Evolutionary conservation across 2,797 vertebrate species (phyloP).

Genomic region (Lophotriccus pileatus): DNA sequence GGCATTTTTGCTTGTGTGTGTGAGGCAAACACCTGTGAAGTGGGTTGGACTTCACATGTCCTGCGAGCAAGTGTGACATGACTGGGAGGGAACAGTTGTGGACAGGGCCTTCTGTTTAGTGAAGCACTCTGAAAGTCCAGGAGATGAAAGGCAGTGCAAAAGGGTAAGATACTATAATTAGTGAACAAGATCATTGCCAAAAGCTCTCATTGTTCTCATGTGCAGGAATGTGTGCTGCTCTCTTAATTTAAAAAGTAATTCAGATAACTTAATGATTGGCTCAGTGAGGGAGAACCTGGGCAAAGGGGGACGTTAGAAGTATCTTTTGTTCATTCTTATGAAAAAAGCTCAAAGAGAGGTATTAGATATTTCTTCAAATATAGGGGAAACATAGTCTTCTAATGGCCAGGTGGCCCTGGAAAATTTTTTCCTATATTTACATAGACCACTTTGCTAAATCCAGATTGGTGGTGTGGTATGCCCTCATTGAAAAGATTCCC

Average conservation of each 20-base stretch:
- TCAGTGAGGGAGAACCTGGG: neutral
- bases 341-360: neutral
- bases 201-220: neutral
- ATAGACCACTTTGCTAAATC: neutral
- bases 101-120: neutral
- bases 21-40: neutral
- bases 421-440: neutral
- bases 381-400: neutral
- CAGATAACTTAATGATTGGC: neutral
- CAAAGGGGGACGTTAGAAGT: neutral
- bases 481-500: neutral
- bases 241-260: constrained; percentile 37
- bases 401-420: neutral
- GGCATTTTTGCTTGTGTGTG: neutral
- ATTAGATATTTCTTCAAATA: neutral
- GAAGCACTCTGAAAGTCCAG: neutral
- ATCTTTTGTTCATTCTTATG: neutral
- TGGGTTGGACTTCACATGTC: fast-evolving
- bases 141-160: neutral
- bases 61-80: neutral
- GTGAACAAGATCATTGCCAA: neutral
- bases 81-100: neutral
- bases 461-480: neutral
- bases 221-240: neutral
- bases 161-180: neutral